phyloP scores from a whole-genome alignment of 1,140 invertebrate species.

The Caenorhabditis brenneri region DNA sequence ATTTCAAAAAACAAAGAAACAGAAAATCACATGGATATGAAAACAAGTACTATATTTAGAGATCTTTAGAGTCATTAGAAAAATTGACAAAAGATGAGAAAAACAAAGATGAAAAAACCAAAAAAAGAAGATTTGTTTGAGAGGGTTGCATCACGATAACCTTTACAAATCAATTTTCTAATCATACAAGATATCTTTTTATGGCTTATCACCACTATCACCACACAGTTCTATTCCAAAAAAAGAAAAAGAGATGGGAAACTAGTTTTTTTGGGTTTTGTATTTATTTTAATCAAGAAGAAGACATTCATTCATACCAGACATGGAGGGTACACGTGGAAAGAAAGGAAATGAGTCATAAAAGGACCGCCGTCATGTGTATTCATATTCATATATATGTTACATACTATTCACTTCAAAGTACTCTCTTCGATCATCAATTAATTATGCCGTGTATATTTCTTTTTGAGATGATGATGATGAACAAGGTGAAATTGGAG shows the following conservation, averaged over 20 bases:
- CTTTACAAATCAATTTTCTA: background rate
- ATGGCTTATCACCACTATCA: background rate
- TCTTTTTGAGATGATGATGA: background rate
- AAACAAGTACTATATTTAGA: background rate
- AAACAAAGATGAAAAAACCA: conserved; percentile 16
- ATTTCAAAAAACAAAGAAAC: background rate
- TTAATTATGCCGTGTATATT: background rate
- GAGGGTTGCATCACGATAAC: background rate
- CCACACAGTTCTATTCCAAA: background rate
- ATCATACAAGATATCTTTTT: background rate
- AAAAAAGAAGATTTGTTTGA: background rate
- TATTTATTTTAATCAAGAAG: background rate
- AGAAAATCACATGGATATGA: background rate
- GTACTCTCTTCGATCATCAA: background rate
- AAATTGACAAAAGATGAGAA: background rate
- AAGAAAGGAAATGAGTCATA: background rate
- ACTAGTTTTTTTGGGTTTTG: background rate
- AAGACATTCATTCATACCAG: too few relatives aligned
- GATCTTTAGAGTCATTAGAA: background rate
- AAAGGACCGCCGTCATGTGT: background rate
- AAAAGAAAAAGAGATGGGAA: background rate
- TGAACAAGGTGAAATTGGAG: background rate
- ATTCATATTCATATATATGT: too few relatives aligned
- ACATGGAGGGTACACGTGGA: background rate
- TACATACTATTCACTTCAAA: background rate